Base-by-base conservation (phyloP, 2,797 vertebrate species). In the Eptatretus atami region DNA sequence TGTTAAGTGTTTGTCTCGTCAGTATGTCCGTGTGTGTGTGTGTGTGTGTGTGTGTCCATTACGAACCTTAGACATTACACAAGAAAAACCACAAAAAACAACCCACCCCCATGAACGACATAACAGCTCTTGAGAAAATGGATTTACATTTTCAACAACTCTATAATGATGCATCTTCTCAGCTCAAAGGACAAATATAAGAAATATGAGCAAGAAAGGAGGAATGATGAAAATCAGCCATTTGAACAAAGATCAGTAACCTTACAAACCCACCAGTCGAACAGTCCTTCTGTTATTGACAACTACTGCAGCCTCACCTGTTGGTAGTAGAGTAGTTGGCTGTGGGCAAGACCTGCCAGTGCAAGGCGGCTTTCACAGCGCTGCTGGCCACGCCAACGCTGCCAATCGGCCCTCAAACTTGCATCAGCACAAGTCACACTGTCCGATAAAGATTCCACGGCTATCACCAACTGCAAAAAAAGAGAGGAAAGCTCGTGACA, bases 401-500 rank as follows among this genome's bases (percentile, higher is more conserved):
- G 88, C 92, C 86, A 87, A 76, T 98, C 90, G 0, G 92, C 90
- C 71, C 95, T 98, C 70, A 98, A 76, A 70, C 95, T 87, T 0
- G 92, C 92, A 12, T 98, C 94, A 72, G 94, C 95, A 71, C 92
- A 98, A 67, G 95, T 88, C 71, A 84, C 74, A 52, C 82, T 78
- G 68, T 98, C 92, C 73, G 95, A 88, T 72, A 84, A 93, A 61
- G 81, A 87, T 74, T 98, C 92, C 57, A 98, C 85, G 3, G 94
- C 86, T 12, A 75, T 71, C 0, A 24, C 57, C 15, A 10, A 61
- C 57, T 61, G 57, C 57, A 19, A 44, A 44, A 44, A 44, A 3
- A 44, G 6, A 44, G 6, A 44, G 3, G 6, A 44, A 44, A 44
- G 6, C 31, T 3, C 3, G 31, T 8, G 6, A 44, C 31, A 44